Conservation (phyloP, 2,113 vertebrate genomes). For the Tragulus kanchil region DNA sequence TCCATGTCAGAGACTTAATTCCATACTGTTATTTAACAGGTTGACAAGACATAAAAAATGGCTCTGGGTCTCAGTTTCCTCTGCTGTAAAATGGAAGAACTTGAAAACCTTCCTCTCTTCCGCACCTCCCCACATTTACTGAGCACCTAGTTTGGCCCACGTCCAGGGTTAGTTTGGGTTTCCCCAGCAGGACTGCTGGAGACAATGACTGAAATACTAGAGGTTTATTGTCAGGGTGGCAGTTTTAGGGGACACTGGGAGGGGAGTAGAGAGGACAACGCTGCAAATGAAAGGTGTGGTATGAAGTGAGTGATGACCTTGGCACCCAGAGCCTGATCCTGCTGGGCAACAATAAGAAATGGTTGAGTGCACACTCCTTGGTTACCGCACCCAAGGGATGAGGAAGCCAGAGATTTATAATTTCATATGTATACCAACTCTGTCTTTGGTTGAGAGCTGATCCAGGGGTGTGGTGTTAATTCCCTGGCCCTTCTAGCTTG, state of each 20-base stretch:
- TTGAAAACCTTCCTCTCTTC: neutral
- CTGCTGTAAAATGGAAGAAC: neutral
- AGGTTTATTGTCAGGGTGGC: neutral
- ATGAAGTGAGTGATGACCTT: neutral
- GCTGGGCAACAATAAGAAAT: neutral
- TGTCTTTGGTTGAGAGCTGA: neutral
- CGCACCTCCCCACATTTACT: too few species aligned
- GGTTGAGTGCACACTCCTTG: neutral
- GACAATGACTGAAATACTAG: neutral
- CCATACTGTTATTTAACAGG: neutral
- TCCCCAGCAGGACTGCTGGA: neutral
- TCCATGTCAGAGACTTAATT: slow-evolving; percentile 4
- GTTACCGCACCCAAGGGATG: neutral
- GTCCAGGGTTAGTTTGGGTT: neutral
- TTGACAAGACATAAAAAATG: neutral
- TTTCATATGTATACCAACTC: neutral
- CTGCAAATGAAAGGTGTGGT: neutral
- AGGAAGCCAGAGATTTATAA: neutral
- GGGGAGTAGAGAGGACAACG: neutral
- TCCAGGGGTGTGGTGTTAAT: neutral
- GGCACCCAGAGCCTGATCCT: neutral
- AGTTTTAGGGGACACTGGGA: neutral
- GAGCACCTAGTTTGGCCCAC: neutral
- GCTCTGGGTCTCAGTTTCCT: neutral
- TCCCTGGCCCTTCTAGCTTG: neutral